A percentile compares a stretch with the other conserved stretches of the same genome.
Evolutionary conservation across 2,113 vertebrate genomes (phyloP).

Genomic region (Monopterus albus): DNA sequence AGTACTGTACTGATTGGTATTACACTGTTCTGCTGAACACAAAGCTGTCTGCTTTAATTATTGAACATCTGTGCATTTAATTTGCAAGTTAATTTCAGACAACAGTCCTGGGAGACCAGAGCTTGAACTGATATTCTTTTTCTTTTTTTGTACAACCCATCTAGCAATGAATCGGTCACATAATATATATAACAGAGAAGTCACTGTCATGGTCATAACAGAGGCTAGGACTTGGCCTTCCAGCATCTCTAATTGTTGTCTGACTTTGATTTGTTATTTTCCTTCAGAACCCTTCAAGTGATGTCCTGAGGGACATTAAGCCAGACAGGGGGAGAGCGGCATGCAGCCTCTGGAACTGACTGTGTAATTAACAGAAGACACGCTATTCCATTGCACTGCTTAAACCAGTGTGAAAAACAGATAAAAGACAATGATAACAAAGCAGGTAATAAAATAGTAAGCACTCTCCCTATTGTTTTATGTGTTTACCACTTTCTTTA

Average conservation of each 20-base stretch:
- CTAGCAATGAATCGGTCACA: not conserved
- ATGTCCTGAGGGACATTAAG: conserved; percentile 60
- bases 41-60: conserved; percentile 38
- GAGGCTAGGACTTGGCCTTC: conserved; percentile 28
- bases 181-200: conserved; percentile 31
- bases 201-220: conserved; percentile 34
- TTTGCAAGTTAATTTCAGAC: conserved; percentile 32
- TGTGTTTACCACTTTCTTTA: conserved; percentile 14
- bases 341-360: conserved; percentile 47
- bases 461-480: conserved; percentile 9
- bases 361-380: conserved; percentile 57
- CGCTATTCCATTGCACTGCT: conserved; percentile 30
- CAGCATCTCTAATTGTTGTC: conserved; percentile 30
- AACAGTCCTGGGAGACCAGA: conserved; percentile 11
- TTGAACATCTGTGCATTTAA: conserved; percentile 44
- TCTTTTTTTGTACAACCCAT: conserved; percentile 2
- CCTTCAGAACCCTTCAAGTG: conserved; percentile 41
- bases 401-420: conserved; percentile 67
- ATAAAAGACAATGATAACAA: conserved; percentile 69
- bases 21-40: conserved; percentile 10
- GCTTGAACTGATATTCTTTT: not conserved
- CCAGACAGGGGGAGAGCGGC: conserved; percentile 36
- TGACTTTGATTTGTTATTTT: conserved; percentile 73
- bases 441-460: conserved; percentile 52
- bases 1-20: not conserved